Evolutionary conservation across 2,113 vertebrate species (phyloP).

Genomic region (Melanerpes aurifrons): DNA sequence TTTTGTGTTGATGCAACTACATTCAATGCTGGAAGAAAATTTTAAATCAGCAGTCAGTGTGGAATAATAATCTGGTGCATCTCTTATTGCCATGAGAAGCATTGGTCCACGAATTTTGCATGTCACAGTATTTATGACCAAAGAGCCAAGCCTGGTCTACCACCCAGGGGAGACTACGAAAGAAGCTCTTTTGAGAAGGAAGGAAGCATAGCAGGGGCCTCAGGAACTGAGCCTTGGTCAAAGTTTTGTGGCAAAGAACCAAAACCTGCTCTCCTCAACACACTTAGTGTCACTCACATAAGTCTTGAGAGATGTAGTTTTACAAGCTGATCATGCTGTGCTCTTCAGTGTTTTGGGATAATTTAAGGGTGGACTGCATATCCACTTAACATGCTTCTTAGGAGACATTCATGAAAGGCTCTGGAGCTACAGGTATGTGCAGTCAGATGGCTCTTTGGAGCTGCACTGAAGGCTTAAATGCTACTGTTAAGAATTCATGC

Average conservation of each 20-base stretch:
- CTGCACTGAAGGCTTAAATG: background rate
- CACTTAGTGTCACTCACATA: fast-evolving
- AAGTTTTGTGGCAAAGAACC: background rate
- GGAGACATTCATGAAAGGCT: background rate
- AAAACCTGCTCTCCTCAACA: background rate
- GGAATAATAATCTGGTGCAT: background rate
- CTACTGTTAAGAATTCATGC: background rate
- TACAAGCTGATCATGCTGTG: background rate
- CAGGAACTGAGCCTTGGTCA: background rate
- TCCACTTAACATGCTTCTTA: background rate
- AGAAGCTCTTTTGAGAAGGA: background rate
- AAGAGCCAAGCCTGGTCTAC: background rate
- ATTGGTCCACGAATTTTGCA: background rate
- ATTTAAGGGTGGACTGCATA: background rate
- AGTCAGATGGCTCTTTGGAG: background rate
- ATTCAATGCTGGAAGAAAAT: no score
- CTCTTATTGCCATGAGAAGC: background rate
- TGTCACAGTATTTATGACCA: fast-evolving
- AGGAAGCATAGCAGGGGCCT: background rate
- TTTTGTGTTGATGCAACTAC: background rate
- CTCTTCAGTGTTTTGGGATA: background rate
- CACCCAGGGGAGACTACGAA: background rate
- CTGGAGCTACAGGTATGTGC: background rate
- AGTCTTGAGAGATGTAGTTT: background rate
- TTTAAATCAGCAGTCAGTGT: no score